These are phyloP conservation scores for Synaphobranchus kaupii DNA, from an alignment of 2,797 vertebrate genomes.

Conservation along the genomic window DNA sequence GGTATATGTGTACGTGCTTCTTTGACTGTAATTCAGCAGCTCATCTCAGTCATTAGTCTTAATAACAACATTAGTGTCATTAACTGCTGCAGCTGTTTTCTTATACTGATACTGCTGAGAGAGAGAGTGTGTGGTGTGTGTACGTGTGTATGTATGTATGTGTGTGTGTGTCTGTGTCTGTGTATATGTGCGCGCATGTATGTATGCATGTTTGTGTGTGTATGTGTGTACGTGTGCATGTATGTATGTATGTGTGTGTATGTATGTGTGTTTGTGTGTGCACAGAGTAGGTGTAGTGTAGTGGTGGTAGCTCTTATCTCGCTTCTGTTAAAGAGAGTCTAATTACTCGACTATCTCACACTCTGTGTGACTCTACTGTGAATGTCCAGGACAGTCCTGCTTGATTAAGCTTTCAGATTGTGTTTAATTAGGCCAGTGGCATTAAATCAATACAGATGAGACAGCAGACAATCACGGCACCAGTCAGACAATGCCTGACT, in stretches of 20 bases:
- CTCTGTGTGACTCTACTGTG: background rate
- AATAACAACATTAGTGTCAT: background rate
- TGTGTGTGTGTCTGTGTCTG: background rate
- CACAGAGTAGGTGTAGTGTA: background rate
- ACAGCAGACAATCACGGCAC: background rate
- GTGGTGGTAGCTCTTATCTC: background rate
- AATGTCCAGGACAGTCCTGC: background rate
- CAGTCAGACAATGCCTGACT: background rate
- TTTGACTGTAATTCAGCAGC: background rate
- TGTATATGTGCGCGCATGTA: too few relatives aligned
- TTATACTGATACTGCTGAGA: background rate
- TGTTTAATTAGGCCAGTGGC: background rate
- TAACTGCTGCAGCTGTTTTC: background rate
- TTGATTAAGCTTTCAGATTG: constrained; percentile 18
- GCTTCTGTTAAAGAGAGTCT: background rate
- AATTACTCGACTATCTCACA: background rate
- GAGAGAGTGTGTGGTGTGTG: background rate
- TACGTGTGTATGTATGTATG: background rate
- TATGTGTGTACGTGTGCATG: too few relatives aligned
- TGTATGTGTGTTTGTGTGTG: too few relatives aligned
- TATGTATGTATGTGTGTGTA: too few relatives aligned
- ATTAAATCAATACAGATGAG: background rate
- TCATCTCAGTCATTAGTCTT: constrained; percentile 1
- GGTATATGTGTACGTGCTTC: background rate
- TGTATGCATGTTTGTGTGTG: too few relatives aligned